Percentiles rank a stretch among this genome's conserved stretches.
phyloP scores from a whole-genome alignment of 2,888 invertebrate genomes.

The Mimachlamys varia region DNA sequence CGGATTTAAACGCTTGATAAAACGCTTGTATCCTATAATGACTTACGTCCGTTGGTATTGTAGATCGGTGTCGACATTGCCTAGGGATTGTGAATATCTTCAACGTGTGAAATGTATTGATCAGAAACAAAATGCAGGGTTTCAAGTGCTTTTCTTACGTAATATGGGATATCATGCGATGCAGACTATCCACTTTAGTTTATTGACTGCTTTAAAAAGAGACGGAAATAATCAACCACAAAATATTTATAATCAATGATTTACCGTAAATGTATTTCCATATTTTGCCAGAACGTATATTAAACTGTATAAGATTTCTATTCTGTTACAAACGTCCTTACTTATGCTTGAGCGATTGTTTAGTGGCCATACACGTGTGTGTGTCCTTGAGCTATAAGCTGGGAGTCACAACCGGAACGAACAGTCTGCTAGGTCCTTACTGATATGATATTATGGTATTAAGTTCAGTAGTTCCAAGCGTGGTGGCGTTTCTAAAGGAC shows the following conservation, averaged over 20 bases:
- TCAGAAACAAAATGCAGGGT: not conserved
- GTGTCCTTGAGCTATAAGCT: not conserved
- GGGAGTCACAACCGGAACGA: not conserved
- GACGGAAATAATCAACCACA: no score
- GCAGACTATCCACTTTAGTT: not conserved
- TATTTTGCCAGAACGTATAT: not conserved
- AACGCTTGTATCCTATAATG: no score
- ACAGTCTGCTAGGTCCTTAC: not conserved
- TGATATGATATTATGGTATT: not conserved
- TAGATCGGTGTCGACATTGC: not conserved
- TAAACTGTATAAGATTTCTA: not conserved
- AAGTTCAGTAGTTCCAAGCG: not conserved
- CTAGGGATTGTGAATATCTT: not conserved
- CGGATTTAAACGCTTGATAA: not conserved
- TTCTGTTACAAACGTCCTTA: not conserved
- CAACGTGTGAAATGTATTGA: not conserved
- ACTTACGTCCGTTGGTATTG: not conserved
- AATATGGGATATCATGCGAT: not conserved
- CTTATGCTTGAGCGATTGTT: not conserved
- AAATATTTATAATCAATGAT: not conserved
- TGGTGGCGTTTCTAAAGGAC: not conserved
- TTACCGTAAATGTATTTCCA: no score
- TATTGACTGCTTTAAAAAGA: not conserved
- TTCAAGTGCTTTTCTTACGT: constrained; percentile 29
- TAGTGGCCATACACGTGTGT: not conserved